These are phyloP conservation scores for Ips nitidus DNA, from an alignment of 1,140 invertebrate species.

Conservation along the genomic window DNA sequence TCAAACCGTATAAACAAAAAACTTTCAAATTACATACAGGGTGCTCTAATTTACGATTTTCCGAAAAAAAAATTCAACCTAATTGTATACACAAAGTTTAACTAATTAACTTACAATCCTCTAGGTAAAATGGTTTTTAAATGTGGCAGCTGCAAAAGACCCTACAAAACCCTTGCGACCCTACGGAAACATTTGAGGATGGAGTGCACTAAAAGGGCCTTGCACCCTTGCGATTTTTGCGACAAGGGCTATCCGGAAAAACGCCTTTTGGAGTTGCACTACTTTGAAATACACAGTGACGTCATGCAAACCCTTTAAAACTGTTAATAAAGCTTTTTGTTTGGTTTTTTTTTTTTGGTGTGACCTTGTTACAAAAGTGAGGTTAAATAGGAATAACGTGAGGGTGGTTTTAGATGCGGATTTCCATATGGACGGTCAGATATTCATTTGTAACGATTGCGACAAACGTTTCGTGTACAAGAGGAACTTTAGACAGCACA, in stretches of 20 bases:
- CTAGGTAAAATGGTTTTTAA: too few species aligned
- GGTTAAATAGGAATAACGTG: not conserved
- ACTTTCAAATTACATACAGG: too few species aligned
- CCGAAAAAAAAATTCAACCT: too few species aligned
- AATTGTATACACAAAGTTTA: too few species aligned
- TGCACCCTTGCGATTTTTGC: conserved; percentile 55
- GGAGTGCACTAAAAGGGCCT: not conserved
- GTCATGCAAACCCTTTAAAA: not conserved
- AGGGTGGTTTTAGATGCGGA: not conserved
- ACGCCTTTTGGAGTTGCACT: conserved; percentile 48
- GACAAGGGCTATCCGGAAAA: conserved; percentile 44
- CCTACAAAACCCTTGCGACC: not conserved
- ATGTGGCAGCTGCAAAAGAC: not conserved
- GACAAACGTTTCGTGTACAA: conserved; percentile 19
- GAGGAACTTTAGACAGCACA: conserved; percentile 48
- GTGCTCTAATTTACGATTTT: too few species aligned
- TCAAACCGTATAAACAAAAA: too few species aligned
- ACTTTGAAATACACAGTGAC: conserved; percentile 8
- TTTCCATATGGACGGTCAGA: conserved; percentile 11
- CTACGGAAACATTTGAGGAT: not conserved
- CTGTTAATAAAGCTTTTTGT: not conserved
- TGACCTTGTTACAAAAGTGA: too few species aligned
- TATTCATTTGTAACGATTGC: conserved; percentile 23
- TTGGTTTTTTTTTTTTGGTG: too few species aligned
- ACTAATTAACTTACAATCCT: too few species aligned